Percentiles rank a stretch among this genome's conserved stretches.
Evolutionary conservation across 2,797 vertebrate genomes (phyloP).

Genomic region (Rachycentron canadum): DNA sequence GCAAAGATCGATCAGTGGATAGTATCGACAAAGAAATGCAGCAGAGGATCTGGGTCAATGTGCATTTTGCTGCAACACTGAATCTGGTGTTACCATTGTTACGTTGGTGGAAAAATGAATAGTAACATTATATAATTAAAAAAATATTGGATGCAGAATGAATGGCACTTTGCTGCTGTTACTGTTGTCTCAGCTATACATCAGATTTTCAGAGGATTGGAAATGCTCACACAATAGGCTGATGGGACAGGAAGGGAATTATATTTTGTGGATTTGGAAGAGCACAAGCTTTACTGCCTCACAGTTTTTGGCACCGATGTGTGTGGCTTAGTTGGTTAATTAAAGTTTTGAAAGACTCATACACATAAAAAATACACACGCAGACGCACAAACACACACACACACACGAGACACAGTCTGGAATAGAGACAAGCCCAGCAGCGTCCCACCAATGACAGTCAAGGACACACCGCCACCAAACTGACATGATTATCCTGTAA

Average conservation of each 20-base stretch:
- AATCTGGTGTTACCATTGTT: neutral
- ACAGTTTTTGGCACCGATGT: conserved; percentile 44
- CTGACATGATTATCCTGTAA: conserved; percentile 65
- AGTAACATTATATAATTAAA: too few relatives aligned
- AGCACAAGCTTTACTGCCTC: conserved; percentile 17
- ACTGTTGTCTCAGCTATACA: conserved; percentile 22
- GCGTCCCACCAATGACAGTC: conserved; percentile 66
- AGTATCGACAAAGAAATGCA: conserved; percentile 28
- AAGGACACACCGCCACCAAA: conserved; percentile 69
- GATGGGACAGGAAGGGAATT: conserved; percentile 30
- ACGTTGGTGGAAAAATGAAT: too few relatives aligned
- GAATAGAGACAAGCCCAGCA: conserved; percentile 57
- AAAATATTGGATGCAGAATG: neutral
- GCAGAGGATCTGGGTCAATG: neutral
- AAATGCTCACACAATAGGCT: conserved; percentile 29
- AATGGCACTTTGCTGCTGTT: neutral
- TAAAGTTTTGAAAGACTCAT: conserved; percentile 61
- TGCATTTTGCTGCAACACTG: conserved; percentile 13
- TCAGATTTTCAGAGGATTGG: conserved; percentile 24
- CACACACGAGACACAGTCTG: conserved; percentile 46
- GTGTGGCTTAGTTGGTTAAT: conserved; percentile 52
- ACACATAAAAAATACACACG: conserved; percentile 28
- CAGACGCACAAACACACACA: conserved; percentile 17
- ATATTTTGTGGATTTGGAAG: conserved; percentile 40
- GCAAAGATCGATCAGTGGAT: conserved; percentile 23